Evolutionary conservation across 2,888 invertebrate genomes (phyloP).

Genomic region (Ecdyonurus torrentis): DNA sequence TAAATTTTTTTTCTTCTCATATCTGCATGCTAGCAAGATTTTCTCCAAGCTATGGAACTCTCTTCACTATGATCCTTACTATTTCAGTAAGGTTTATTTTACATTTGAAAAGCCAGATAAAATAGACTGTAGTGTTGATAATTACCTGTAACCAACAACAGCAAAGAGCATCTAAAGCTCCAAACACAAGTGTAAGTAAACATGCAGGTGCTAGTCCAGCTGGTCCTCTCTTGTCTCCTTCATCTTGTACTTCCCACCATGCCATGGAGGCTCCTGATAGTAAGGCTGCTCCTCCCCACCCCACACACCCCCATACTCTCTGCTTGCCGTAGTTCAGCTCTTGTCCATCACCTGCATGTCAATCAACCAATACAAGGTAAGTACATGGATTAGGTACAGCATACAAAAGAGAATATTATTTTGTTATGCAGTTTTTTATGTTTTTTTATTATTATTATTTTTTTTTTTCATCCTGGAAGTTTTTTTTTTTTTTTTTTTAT

Average conservation of each 20-base stretch:
- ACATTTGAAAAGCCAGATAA: neutral
- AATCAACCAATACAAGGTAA: conserved; percentile 10
- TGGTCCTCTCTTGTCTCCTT: conserved; percentile 41
- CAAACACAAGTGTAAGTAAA: conserved; percentile 43
- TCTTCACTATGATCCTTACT: neutral
- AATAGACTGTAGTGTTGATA: conserved; percentile 5
- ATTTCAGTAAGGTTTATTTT: conserved; percentile 5
- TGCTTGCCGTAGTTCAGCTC: conserved; percentile 58
- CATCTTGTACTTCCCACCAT: conserved; percentile 24
- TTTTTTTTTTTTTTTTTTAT: no score
- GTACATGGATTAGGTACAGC: neutral
- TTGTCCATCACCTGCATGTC: conserved; percentile 39
- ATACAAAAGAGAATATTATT: neutral
- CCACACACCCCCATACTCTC: conserved; percentile 67
- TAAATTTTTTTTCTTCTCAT: no score
- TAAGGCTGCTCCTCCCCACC: conserved; percentile 57
- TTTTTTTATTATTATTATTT: no score
- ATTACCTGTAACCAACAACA: conserved; percentile 2
- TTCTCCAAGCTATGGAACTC: neutral
- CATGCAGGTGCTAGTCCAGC: conserved; percentile 38
- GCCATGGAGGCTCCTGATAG: conserved; percentile 53
- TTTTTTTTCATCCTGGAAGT: no score
- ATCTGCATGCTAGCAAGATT: no score
- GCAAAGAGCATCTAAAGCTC: conserved; percentile 48
- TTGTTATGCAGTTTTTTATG: no score